Base-by-base conservation (phyloP, 2,797 vertebrate genomes). In the Agapornis canus region DNA sequence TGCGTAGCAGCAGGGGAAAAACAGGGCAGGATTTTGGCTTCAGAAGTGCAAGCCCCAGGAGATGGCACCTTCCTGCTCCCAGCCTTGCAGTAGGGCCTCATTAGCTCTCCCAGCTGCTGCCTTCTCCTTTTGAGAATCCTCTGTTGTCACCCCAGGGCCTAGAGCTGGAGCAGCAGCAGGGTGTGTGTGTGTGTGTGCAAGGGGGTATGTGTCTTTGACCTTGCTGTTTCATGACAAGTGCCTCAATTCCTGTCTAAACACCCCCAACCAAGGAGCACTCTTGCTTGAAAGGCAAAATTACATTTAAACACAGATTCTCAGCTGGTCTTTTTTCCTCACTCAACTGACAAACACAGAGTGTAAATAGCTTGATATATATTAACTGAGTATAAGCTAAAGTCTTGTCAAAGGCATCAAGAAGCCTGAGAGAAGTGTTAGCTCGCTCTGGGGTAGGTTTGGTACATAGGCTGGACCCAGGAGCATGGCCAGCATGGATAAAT, bases 221-320 rank as follows among this genome's bases (percentile, higher is more conserved):
- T 96, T 80, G 21, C 45, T 87, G 70, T 42, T 31, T 78, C 20
- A 29, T 49, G 47, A 32, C 54, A 85, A 72, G 39, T 0, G 2
- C 32, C 39, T 85, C 29, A 35, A 79, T 61, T 88, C 79, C 84
- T 51, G 1, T 79, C 94, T 82, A 83, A 96, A 85, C 37, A 66
- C 32, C 56, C 81, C 90, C 43, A 57, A 18, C 63, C 0, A 8
- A 88, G 84, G 27, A 90, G 31, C 59, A 25, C 35, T 95, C 73
- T 75, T 91, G n/a, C 92, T 93, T 95, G 91, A 91, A 65, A 73
- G 89, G n/a, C 84, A 91, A 93, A 96, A 97, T 95, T 94, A 37
- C 59, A 89, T 87, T 94, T 91, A 93, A 96, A 95, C 18, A 15
- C 39, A 81, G 52, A 94, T 85, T 96, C 92, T 93, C 85, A 87